Evolutionary conservation across 2,797 vertebrate species (phyloP), one percentile per base, ranked within the genome.

Genomic region (Microchirus variegatus): DNA sequence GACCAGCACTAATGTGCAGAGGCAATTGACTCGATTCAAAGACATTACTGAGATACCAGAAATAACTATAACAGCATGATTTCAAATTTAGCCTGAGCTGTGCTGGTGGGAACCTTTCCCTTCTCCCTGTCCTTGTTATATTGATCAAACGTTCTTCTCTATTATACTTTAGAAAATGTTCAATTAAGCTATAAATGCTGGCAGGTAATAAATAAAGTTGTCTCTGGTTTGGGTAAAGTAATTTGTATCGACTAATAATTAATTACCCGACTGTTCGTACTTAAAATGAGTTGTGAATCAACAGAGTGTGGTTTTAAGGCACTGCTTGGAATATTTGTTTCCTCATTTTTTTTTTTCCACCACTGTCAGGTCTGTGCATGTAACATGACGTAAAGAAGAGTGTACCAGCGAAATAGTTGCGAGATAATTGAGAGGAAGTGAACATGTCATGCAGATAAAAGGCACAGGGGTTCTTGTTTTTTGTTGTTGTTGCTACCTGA

Each of bases 181-280:
- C 59, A 76, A 55, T 74, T 58, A 71, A 70, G 64, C 71, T 73
- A n/a, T 73, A 73, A 85, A 78, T 63, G 58, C 44, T 77, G 57
- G 45, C 65, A 75, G 75, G 57, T 87, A 74, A 68, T 86, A 83
- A 80, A 80, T 78, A 67, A 67, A 40, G 42, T 63, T 4, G 59
- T 75, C 59, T 75, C 48, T 70, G 52, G 59, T 67, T 59, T 61
- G 52, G 45, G 56, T 36, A 67, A 69, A 59, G 48, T 73, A 51
- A 86, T 83, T 83, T 69, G 56, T 83, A 77, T 83, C 64, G 81
- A 77, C 50, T 50, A 62, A 76, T 85, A 76, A 75, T 84, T 85
- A 76, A 75, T 84, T 76, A 73, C 80, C 70, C 70, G 1, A 17
- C 58, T 67, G 73, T 60, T 43, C 49, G 75, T 77, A 70, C 73